Evolutionary conservation across 2,888 invertebrate species (phyloP), one percentile per base, ranked within the genome.

Genomic region (Uloborus plumipes): DNA sequence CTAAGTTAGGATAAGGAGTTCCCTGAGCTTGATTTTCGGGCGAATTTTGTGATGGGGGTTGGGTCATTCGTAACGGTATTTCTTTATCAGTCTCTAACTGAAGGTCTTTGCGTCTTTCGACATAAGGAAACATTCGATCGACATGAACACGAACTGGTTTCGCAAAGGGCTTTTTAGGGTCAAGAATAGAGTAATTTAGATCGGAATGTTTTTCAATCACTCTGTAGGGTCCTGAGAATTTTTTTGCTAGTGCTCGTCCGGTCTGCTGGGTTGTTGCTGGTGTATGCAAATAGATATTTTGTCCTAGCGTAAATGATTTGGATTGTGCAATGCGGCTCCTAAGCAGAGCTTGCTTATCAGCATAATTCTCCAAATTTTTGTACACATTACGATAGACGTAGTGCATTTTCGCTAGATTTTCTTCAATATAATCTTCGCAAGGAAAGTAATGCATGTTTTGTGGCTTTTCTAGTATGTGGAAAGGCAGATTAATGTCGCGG

Each of bases 141-240:
- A 64, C 64, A 31, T 64, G 64, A n/a, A 64, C 16, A n/a, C n/a
- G n/a, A 3, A 64, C 31, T 26, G 14, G 13, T 31, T 64, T 64
- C 3, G 64, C 11, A 31, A 31, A 26, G n/a, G 64, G 64, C 14
- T 31, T 64, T 4, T 64, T 31, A 3, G 3, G 11, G 26, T 64
- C 64, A 31, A 7, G 11, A 11, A 64, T 64, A n/a, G 64, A 31
- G 31, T 64, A 64, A n/a, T 64, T 64, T 31, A 64, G n/a, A 3
- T 64, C 64, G 7, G 64, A 64, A 64, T 64, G 64, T 16, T 64
- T 64, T n/a, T 13, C 64, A 14, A 64, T 64, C 14, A 64, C 64
- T 64, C 50, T 13, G 39, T 55, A 50, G 1, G 16, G 39, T 16
- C 55, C 49, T 65, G 18, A 51, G 15, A 39, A 58, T 55, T 53